Evolutionary conservation across 2,113 vertebrate species (phyloP).

Genomic region (Ploceus nigricollis): DNA sequence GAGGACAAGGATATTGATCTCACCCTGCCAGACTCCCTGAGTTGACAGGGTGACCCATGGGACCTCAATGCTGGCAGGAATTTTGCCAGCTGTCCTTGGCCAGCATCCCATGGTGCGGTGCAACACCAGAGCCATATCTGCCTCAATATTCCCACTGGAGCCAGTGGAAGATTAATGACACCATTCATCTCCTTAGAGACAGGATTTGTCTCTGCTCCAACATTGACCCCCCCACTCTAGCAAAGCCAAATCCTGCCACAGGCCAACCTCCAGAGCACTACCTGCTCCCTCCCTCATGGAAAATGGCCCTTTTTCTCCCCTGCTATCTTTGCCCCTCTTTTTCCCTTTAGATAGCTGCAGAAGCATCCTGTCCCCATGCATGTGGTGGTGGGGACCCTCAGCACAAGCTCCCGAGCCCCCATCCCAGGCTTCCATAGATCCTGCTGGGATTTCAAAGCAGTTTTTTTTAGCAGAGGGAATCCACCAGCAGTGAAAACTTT

Average conservation of each 20-base stretch:
- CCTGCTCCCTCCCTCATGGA: neutral
- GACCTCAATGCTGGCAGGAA: neutral
- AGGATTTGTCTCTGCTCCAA: neutral
- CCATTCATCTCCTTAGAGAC: neutral
- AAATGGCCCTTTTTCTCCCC: neutral
- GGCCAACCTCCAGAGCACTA: neutral
- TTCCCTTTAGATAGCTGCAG: neutral
- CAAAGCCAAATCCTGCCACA: neutral
- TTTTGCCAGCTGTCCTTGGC: neutral
- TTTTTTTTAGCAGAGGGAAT: neutral
- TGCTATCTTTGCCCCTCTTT: neutral
- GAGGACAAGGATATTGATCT: neutral
- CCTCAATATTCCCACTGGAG: neutral
- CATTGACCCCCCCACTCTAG: fast-evolving
- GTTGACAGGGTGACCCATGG: too few species aligned
- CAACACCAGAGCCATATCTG: neutral
- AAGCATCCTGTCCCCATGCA: neutral
- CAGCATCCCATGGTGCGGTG: neutral
- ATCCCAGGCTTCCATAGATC: neutral
- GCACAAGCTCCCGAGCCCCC: neutral
- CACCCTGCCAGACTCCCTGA: neutral
- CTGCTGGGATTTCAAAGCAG: neutral
- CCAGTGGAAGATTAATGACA: neutral
- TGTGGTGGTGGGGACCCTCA: neutral
- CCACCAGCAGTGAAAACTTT: neutral